A percentile compares a stretch with the other conserved stretches of the same genome.
phyloP scores from a whole-genome alignment of 30 jellyfish, hydroid and myxozoan species.

The Aurelia sp. region DNA sequence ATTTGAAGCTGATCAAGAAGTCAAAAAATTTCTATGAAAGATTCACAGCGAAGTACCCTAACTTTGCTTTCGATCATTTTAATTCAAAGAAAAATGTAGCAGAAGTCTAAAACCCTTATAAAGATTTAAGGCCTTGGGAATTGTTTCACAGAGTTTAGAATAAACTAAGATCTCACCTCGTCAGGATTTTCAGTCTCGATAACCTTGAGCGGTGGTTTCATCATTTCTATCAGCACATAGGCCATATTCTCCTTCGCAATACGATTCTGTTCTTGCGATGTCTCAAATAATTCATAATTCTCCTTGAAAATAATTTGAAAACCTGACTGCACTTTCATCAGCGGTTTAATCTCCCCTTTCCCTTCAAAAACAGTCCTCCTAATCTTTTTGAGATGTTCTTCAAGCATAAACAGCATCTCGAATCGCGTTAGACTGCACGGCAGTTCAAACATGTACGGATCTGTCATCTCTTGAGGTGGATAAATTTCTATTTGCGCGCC shows the following conservation, averaged over 20 bases:
- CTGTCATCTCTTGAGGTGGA: constrained; percentile 28
- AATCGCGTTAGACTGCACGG: constrained; percentile 38
- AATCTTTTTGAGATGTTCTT: constrained; percentile 47
- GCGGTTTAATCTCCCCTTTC: constrained; percentile 2
- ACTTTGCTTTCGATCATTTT: too few relatives aligned
- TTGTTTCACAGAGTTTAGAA: not conserved
- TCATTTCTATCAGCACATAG: constrained; percentile 22
- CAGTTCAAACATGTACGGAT: constrained; percentile 48
- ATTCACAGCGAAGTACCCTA: too few relatives aligned
- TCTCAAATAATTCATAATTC: constrained; percentile 28
- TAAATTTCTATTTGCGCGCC: constrained; percentile 50
- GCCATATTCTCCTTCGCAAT: constrained; percentile 61
- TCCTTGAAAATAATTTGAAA: constrained; percentile 30
- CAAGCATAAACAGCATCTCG: constrained; percentile 72
- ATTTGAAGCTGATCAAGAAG: too few relatives aligned
- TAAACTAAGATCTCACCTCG: constrained; percentile 22
- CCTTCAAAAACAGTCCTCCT: constrained; percentile 22
- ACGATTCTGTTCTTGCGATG: constrained; percentile 30
- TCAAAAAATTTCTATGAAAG: too few relatives aligned
- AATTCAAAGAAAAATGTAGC: too few relatives aligned
- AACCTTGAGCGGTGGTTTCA: constrained; percentile 71
- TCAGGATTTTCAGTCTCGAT: constrained; percentile 39
- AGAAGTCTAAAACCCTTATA: too few relatives aligned
- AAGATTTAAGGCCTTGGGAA: too few relatives aligned
- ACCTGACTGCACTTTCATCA: constrained; percentile 23